A percentile compares a stretch with the other conserved stretches of the same genome.
Evolutionary conservation across 2,113 vertebrate genomes (phyloP).

Genomic region (Alethe diademata): DNA sequence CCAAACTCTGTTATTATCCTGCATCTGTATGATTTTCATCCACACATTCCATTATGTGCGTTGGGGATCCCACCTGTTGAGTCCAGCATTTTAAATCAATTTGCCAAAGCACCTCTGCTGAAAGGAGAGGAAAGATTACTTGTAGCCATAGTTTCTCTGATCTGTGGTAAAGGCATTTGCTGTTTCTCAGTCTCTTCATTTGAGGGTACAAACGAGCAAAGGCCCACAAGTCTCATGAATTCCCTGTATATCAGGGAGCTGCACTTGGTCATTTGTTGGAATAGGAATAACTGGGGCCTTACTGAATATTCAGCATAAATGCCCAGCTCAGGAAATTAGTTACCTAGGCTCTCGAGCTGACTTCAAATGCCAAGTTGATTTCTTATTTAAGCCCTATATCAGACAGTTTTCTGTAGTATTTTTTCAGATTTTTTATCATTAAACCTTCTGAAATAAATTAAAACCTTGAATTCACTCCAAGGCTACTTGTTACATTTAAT

Average conservation of each 20-base stretch:
- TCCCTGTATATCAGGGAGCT: background rate
- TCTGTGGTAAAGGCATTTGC: background rate
- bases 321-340: background rate
- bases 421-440: background rate
- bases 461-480: conserved; percentile 26
- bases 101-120: background rate
- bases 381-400: background rate
- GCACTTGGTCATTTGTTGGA: background rate
- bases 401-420: background rate
- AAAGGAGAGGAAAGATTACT: background rate
- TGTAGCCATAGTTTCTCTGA: background rate
- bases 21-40: background rate
- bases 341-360: background rate
- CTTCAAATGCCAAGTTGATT: background rate
- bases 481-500: background rate
- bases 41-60: background rate
- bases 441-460: background rate
- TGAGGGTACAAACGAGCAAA: background rate
- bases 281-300: background rate
- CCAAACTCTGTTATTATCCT: background rate
- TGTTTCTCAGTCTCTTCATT: background rate
- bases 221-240: background rate
- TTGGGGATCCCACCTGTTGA: background rate
- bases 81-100: background rate
- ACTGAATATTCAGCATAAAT: background rate